These are phyloP conservation scores for Sus cebifrons DNA, from an alignment of 2,797 vertebrate species.

Conservation along the genomic window DNA sequence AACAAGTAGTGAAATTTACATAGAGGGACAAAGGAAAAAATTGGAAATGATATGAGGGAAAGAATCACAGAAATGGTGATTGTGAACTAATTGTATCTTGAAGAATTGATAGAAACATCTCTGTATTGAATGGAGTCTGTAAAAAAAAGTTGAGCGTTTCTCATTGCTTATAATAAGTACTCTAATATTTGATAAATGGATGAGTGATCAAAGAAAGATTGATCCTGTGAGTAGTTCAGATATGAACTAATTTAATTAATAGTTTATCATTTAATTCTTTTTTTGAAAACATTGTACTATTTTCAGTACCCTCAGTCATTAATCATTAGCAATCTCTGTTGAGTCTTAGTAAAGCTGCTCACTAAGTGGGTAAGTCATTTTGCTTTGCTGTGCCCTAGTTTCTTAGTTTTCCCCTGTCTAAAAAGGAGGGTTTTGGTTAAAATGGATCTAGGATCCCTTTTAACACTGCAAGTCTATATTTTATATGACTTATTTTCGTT, in stretches of 20 bases:
- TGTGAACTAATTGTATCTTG: conserved; percentile 66
- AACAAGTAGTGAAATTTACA: conserved; percentile 50
- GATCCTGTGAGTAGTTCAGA: conserved; percentile 26
- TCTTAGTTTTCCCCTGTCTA: conserved; percentile 60
- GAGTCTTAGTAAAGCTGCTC: conserved; percentile 71
- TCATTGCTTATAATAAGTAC: conserved; percentile 50
- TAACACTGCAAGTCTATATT: conserved; percentile 41
- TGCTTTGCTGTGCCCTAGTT: conserved; percentile 60
- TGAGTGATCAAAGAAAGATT: conserved; percentile 52
- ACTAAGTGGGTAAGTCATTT: conserved; percentile 64
- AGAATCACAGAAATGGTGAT: conserved; percentile 69
- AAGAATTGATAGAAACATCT: conserved; percentile 57
- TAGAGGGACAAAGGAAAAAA: conserved; percentile 37
- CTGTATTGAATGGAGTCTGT: conserved; percentile 15
- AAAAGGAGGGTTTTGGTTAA: conserved; percentile 52
- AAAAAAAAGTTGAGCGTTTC: conserved; percentile 38
- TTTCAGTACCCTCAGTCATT: conserved; percentile 59
- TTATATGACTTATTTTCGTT: conserved; percentile 33
- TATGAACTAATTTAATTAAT: conserved; percentile 30
- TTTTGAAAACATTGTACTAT: conserved; percentile 65
- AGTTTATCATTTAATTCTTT: conserved; percentile 61
- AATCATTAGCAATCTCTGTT: conserved; percentile 67
- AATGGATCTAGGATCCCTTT: conserved; percentile 32
- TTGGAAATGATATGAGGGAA: conserved; percentile 68
- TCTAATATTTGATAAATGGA: conserved; percentile 53